Evolutionary conservation across 2,113 vertebrate genomes (phyloP), one percentile per base, ranked within the genome.

Genomic region (Falco punctatus): DNA sequence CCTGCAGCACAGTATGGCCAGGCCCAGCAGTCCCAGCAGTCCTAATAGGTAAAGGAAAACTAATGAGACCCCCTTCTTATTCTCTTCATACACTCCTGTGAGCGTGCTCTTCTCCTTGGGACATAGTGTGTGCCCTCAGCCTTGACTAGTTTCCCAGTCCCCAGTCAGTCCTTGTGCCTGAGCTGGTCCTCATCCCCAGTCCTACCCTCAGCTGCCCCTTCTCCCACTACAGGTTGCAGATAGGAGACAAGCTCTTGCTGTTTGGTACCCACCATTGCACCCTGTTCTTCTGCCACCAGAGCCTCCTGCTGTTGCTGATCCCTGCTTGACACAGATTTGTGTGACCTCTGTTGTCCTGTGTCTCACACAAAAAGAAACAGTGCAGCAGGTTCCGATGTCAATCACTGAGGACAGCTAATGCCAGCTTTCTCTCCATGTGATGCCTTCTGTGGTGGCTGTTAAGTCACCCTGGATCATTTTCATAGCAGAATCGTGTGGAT

Each of bases 171-270:
- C 6, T 13, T 59, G 19, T 52, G n/a, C n/a, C 32, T 75, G 21
- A 1, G 1, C 8, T 51, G 13, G 2, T 75, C 9, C 51, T 86
- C n/a, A 58, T 55, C 49, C 32, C 55, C 44, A 35, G 21, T 54
- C 49, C 32, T 28, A 22, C n/a, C 9, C 15, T 67, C 1, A 0
- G 32, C 15, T 74, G 12, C 9, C 10, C 20, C 12, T 75, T 72
- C 33, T 74, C 20, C 18, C 11, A 9, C 7, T 24, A 40, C 48
- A n/a, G 5, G 8, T 10, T 72, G 24, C 15, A 65, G 22, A 33
- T 59, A 2, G 2, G 24, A 59, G n/a, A 51, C 0, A 1, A 61
- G 5, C 5, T 86, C 22, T 42, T 77, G 14, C n/a, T n/a, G 33
- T 54, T 86, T 44, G 18, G 3, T 70, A 44, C 54, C 27, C 9